Base-by-base conservation (phyloP, 2,797 vertebrate genomes). In the Enteromius paludinosus region DNA sequence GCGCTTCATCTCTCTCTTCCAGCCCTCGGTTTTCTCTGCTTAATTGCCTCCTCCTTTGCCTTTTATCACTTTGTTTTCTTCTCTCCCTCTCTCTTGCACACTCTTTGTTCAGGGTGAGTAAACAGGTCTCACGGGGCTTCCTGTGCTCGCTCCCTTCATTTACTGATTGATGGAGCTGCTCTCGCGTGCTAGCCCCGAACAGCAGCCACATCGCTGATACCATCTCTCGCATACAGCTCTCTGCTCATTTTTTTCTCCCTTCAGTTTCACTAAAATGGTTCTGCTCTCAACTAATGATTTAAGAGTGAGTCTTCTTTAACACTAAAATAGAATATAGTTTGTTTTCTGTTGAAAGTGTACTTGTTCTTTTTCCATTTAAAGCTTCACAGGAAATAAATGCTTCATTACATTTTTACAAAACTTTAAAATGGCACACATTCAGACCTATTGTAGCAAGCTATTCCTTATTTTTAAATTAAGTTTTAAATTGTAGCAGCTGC, bases 91-190 rank as follows among this genome's bases (percentile, higher is more conserved):
- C 73, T 73, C 52, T 20, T 33, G 38, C 72, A 25, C 23, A 11
- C 4, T 74, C 54, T 66, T 74, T 80, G 69, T 80, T 82, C 69
- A 83, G 77, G 68, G 77, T 91, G 91, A 86, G 87, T 91, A 90
- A 92, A 90, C 90, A 86, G 69, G 85, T 89, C 92, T 90, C 91
- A 66, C 54, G 88, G 89, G 93, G 90, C 84, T 89, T 89, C 90
- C 86, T 90, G 87, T 88, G 91, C 91, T 90, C 89, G 84, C 88
- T 87, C 90, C 86, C 78, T 85, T 86, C 85, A 85, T 88, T 90
- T 85, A 90, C 89, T 87, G 83, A 84, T 87, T 87, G 86, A 89
- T 86, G 83, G 73, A 87, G 87, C 35, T 78, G 83, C 54, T 28
- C 84, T 79, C 71, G 28, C 81, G 70, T 10, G 20, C 65, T 47